Evolutionary conservation across 2,888 invertebrate genomes (phyloP), one percentile per base, ranked within the genome.

Genomic region (Dasypolia templi): DNA sequence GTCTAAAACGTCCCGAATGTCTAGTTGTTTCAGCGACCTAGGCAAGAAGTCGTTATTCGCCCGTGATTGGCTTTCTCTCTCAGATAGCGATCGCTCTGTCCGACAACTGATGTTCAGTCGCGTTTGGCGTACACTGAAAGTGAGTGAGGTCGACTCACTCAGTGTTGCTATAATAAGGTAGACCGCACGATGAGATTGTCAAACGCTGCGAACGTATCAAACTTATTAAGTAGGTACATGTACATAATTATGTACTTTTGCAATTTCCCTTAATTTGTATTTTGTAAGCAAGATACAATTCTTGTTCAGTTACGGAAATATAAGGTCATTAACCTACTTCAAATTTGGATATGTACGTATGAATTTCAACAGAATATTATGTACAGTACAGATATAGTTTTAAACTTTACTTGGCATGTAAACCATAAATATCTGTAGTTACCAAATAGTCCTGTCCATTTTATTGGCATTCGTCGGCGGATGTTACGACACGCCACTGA

Each of bases 401-500:
- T 59, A 46, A 75, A 74, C 72, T 75, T 73, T 75, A 82, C 83
- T 78, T 75, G 75, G 73, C 63, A 63, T 35, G 70, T 69, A 62
- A 72, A 68, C 66, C 76, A 86, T 81, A 76, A 83, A 81, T 86
- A 84, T 86, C 72, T 68, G 71, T 73, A 74, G 61, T 88, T 87
- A 82, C 81, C 69, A 83, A 87, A 88, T 81, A 77, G 67, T 85
- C 85, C 79, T 77, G 80, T 46, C 80, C 56, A 76, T 78, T 79
- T 82, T 87, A 88, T 79, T 83, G 80, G 75, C 71, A 77, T 80
- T 81, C 78, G 77, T 80, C 85, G 86, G 77, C 91, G 92, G 91
- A 91, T 88, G 85, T 91, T 89, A 87, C 91, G 83, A 87, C 86
- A 91, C 83, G 73, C 76, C 62, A 72, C 88, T 86, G 87, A 87